phyloP scores from a whole-genome alignment of 2,113 vertebrate genomes.

The Gopherus evgoodei region DNA sequence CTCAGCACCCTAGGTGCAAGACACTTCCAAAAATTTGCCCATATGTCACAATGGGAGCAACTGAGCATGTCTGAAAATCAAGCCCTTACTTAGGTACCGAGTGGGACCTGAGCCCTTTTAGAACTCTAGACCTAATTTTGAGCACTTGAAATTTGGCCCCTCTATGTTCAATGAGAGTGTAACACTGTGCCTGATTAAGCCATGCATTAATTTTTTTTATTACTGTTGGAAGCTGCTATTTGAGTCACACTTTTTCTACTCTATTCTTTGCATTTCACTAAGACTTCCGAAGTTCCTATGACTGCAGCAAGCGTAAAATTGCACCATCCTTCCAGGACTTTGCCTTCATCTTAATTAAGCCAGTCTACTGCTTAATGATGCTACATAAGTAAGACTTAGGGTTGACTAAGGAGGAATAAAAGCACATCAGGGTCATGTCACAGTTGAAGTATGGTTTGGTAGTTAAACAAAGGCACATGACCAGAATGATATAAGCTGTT shows the following conservation, averaged over 20 bases:
- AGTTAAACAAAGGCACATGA: background rate
- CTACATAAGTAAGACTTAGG: background rate
- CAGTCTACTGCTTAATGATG: background rate
- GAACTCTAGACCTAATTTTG: background rate
- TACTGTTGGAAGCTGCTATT: background rate
- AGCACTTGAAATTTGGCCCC: background rate
- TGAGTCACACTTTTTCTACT: too few relatives aligned
- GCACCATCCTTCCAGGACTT: background rate
- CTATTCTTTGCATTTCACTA: rapidly evolving
- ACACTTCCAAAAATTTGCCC: background rate
- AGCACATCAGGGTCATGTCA: background rate
- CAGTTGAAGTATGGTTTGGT: background rate
- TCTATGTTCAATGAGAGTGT: too few relatives aligned
- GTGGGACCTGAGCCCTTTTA: background rate
- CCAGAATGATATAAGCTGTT: background rate
- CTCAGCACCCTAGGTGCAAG: background rate
- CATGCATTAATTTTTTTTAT: background rate
- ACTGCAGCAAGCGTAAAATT: background rate
- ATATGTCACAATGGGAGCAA: background rate
- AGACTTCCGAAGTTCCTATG: background rate
- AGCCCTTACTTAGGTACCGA: background rate
- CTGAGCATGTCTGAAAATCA: background rate
- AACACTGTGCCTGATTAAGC: background rate
- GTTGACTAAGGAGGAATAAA: background rate
- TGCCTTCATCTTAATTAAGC: background rate